Evolutionary conservation across 2,888 invertebrate species (phyloP), one percentile per base, ranked within the genome.

Genomic region (Gymnosoma rotundatum): DNA sequence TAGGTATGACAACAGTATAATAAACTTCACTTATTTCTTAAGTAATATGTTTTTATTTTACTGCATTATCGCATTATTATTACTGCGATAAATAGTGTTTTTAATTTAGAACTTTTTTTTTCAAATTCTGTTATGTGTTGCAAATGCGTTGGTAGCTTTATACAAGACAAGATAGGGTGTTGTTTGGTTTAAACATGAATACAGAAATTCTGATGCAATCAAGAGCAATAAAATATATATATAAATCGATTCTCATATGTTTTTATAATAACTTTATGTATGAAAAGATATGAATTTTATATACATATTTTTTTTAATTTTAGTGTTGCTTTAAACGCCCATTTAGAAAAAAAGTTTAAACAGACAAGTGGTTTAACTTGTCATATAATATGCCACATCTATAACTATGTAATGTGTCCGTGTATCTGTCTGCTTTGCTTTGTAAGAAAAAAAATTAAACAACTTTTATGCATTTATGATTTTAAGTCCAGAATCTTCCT

Each of bases 281-380:
- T 48, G 32, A 10, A 50, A 32, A 58, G 32, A 56, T 48, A 52
- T 48, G 58, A 48, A 70, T 32, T 69, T 66, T 50, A 64, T 50
- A 6, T 58, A 38, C 5, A 10, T 42, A 25, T 25, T 25, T 64
- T 32, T 21, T 66, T 50, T 66, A 54, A n/a, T 60, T 72, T 8
- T 42, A n/a, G 12, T 58, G 70, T 56, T 67, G 56, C 32, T 45
- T 72, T 78, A 63, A 67, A 73, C 83, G 83, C 78, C 78, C 78
- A 83, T 78, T 69, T 38, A 60, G 16, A 56, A 72, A 72, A n/a
- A 72, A 61, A 32, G 25, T 64, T 52, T 56, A 75, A 52, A 61
- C 52, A 61, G 50, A 61, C 72, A 83, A 76, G 75, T 79, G 66
- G 78, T 72, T 83, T 72, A 36, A 64, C 75, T 66, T 75, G 74